Conservation (phyloP, 2,888 invertebrate genomes). For the Bruchidius siliquastri region DNA sequence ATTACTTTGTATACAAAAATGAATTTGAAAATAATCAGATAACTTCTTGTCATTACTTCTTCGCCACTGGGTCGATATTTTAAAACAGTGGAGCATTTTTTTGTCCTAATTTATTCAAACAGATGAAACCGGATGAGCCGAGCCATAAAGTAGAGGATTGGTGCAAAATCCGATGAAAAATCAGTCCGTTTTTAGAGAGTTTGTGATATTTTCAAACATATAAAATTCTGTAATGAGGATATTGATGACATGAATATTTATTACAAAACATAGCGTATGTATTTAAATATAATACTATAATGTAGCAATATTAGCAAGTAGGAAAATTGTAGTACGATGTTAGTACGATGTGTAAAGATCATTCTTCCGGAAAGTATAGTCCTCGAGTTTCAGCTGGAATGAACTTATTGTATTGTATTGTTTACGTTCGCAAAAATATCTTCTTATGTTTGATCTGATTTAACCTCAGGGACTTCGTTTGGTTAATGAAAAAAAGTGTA, state of each 20-base stretch:
- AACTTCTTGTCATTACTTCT: too few species aligned
- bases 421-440: not conserved
- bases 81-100: too few species aligned
- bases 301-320: slow-evolving; percentile 38
- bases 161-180: too few species aligned
- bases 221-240: slow-evolving; percentile 2
- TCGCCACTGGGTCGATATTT: too few species aligned
- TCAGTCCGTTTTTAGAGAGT: not conserved
- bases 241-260: not conserved
- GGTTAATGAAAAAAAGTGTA: too few species aligned
- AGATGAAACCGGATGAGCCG: too few species aligned
- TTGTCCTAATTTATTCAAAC: too few species aligned
- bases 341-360: slow-evolving; percentile 21
- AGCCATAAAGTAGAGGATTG: too few species aligned
- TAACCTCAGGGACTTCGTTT: not conserved
- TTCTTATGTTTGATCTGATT: not conserved
- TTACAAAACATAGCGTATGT: not conserved
- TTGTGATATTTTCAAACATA: not conserved
- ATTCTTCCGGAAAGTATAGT: slow-evolving; percentile 24
- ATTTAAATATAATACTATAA: slow-evolving; percentile 11
- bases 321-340: slow-evolving; percentile 20
- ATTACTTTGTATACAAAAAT: too few species aligned
- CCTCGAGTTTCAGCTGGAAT: not conserved
- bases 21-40: too few species aligned
- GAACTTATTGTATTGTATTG: not conserved